Conservation (phyloP, 2,888 invertebrate genomes). For the Auanema sp. region DNA sequence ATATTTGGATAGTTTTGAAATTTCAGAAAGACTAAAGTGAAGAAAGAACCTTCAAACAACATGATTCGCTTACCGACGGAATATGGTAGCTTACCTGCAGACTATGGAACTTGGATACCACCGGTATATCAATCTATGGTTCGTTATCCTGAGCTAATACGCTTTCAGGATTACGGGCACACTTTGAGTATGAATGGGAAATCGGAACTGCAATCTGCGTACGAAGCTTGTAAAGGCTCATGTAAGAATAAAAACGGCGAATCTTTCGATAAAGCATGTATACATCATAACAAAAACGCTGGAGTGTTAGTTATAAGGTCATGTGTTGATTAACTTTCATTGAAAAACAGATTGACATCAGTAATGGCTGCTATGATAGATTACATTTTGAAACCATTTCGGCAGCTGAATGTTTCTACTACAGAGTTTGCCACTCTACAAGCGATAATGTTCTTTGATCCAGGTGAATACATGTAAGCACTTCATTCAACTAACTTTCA, state of each 20-base stretch:
- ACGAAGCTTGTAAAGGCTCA: too few species aligned
- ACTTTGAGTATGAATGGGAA: not conserved
- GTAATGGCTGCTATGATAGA: constrained; percentile 62
- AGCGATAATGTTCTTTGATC: constrained; percentile 63
- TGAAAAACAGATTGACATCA: constrained; percentile 55
- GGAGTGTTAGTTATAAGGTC: too few species aligned
- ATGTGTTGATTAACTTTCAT: too few species aligned
- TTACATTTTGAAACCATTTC: constrained; percentile 62
- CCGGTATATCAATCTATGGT: too few species aligned
- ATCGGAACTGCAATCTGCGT: too few species aligned
- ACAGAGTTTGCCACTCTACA: constrained; percentile 62
- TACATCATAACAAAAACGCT: too few species aligned
- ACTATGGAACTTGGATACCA: constrained; percentile 43
- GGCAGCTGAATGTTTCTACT: constrained; percentile 58
- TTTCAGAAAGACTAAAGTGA: constrained; percentile 33
- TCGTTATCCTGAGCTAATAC: too few species aligned
- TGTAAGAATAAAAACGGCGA: too few species aligned
- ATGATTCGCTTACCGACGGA: constrained; percentile 50
- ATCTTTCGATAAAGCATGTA: too few species aligned
- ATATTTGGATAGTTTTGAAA: constrained; percentile 1
- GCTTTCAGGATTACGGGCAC: constrained; percentile 15
- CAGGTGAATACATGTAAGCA: constrained; percentile 32
- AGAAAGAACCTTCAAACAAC: constrained; percentile 25
- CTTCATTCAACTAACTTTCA: not conserved
- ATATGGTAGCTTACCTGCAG: constrained; percentile 44